A percentile compares a stretch with the other conserved stretches of the same genome.
Conservation (phyloP, 2,113 vertebrate species). For the Ochotona curzoniae region DNA sequence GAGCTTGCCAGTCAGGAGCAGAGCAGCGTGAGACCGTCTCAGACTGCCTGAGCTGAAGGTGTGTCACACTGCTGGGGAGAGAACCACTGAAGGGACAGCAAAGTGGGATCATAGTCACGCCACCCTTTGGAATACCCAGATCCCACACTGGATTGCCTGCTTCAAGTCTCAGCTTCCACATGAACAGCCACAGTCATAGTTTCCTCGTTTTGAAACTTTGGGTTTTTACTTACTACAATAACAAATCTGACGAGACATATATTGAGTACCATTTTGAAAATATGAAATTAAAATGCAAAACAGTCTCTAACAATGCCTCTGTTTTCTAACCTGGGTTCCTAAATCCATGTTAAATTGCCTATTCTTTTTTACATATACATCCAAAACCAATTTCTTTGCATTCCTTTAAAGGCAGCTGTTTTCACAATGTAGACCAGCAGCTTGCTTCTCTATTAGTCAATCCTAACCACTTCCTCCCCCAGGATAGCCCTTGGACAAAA, state of each 20-base stretch:
- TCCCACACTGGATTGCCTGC: too few relatives aligned
- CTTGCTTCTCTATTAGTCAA: not conserved
- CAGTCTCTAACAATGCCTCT: not conserved
- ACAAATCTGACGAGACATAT: conserved; percentile 1
- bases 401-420: conserved; percentile 11
- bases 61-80: not conserved
- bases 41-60: not conserved
- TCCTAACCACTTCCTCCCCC: not conserved
- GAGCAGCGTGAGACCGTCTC: conserved; percentile 3
- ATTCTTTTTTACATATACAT: not conserved
- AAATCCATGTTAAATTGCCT: not conserved
- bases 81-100: not conserved
- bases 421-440: not conserved
- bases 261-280: conserved; percentile 11
- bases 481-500: conserved; percentile 14
- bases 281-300: conserved; percentile 28
- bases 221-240: not conserved
- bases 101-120: too few relatives aligned
- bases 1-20: not conserved
- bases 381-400: not conserved
- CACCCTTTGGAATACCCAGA: too few relatives aligned
- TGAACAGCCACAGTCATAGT: not conserved
- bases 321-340: not conserved
- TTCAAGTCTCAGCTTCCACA: not conserved
- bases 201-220: not conserved